These are phyloP conservation scores for Drosophila yakuba DNA, from an alignment of 1,140 invertebrate species.

Conservation along the genomic window DNA sequence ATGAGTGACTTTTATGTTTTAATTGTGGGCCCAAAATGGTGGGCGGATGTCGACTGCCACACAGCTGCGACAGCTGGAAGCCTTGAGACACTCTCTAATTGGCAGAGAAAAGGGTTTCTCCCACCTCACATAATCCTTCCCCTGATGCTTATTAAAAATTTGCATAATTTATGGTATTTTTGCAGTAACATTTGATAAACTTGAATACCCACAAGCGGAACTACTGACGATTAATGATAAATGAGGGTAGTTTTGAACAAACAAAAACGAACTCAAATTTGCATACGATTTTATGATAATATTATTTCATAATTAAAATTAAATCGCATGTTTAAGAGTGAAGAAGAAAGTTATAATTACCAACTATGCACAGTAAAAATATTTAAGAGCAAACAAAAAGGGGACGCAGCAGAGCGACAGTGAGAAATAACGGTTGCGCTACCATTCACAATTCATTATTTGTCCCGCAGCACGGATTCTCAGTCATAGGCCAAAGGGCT, in stretches of 20 bases:
- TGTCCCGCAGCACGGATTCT: slow-evolving; percentile 61
- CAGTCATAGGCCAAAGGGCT: slow-evolving; percentile 64
- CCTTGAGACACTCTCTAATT: slow-evolving; percentile 67
- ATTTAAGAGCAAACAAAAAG: neutral
- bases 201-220: slow-evolving; percentile 32
- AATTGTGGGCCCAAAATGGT: slow-evolving; percentile 72
- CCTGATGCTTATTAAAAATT: slow-evolving; percentile 54
- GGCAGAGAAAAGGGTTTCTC: slow-evolving; percentile 51
- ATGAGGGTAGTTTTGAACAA: slow-evolving; percentile 1
- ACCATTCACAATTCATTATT: slow-evolving; percentile 10
- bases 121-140: slow-evolving; percentile 7
- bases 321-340: slow-evolving; percentile 15
- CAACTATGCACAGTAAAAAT: slow-evolving; percentile 28
- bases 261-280: slow-evolving; percentile 19
- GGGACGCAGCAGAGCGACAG: slow-evolving; percentile 1
- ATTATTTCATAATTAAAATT: slow-evolving; percentile 59
- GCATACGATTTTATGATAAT: slow-evolving; percentile 40
- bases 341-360: slow-evolving; percentile 15
- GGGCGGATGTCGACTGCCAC: slow-evolving; percentile 38
- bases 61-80: slow-evolving; percentile 62
- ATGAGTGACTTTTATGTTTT: slow-evolving; percentile 83
- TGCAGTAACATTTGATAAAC: slow-evolving; percentile 50
- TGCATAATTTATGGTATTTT: slow-evolving; percentile 59
- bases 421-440: slow-evolving; percentile 1
- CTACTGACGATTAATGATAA: slow-evolving; percentile 47